Percentiles rank a stretch among this genome's conserved stretches.
phyloP scores from a whole-genome alignment of 2,888 invertebrate species.

The Chironomus riparius region DNA sequence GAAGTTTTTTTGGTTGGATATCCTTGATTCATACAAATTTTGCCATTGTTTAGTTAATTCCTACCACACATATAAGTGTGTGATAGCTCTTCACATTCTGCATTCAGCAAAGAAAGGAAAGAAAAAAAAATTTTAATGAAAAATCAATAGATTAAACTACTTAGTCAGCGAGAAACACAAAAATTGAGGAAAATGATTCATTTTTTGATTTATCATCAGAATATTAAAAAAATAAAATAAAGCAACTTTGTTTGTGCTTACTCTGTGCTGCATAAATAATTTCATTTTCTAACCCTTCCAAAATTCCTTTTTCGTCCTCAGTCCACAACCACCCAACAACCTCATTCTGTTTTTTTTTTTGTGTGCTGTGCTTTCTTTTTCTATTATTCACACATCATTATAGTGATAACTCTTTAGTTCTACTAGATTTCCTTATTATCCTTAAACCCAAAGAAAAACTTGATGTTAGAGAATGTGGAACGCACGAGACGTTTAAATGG shows the following conservation, averaged over 20 bases:
- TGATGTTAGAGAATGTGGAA: neutral
- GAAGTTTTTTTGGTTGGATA: too few relatives aligned
- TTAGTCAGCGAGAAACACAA: neutral
- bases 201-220: neutral
- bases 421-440: neutral
- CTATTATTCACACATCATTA: conserved; percentile 10
- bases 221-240: neutral
- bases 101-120: neutral
- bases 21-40: neutral
- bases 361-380: neutral
- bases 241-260: neutral
- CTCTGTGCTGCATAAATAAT: neutral
- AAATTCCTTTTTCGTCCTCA: too few relatives aligned
- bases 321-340: neutral
- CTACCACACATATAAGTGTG: neutral
- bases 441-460: neutral
- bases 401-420: neutral
- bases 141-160: conserved; percentile 22
- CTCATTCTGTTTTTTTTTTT: neutral
- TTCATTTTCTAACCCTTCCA: neutral
- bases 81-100: neutral
- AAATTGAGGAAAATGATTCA: neutral
- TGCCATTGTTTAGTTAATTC: neutral
- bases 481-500: neutral
- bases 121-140: conserved; percentile 8